Evolutionary conservation across 2,113 vertebrate species (phyloP), one percentile per base, ranked within the genome.

Genomic region (Microcebus murinus): DNA sequence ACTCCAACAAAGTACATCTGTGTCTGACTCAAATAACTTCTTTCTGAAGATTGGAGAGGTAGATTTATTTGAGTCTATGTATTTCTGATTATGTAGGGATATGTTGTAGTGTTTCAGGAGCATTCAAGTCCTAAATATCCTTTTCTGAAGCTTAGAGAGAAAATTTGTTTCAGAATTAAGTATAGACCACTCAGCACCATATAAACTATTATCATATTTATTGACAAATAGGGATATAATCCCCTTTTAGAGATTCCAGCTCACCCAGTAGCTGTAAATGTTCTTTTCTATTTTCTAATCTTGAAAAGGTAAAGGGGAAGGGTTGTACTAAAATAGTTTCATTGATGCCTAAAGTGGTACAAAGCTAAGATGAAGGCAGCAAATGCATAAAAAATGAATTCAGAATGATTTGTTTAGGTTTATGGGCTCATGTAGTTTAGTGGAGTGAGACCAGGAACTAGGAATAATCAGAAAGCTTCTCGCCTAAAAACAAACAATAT

Each of bases 31-130:
- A 52, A 91, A 97, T 97, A 63, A 70, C 77, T 97, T 97, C 88
- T 91, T 98, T 92, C 85, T 98, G 50, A 88, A 97, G 86, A 91
- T 94, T 95, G 59, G 92, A 97, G 83, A 97, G 98, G 90, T 93
- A 96, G 86, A 97, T 98, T 98, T 98, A 97, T 98, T 97, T 91
- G 74, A 61, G 48, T 89, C 39, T 97, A 79, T 91, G 82, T 96
- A 94, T 98, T 97, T 97, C 95, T 98, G 97, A 97, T 98, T 98
- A 97, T 94, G 96, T 90, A 91, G 50, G 36, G 96, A 94, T 95
- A 94, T 94, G 71, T 94, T 98, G 97, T 91, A 95, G 98, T 96
- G 83, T 70, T 92, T 97, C 80, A 42, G 96, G 96, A 96, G 76
- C 91, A 94, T 94, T 97, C 39, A 82, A 73, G 63, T 97, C 86